phyloP scores from a whole-genome alignment of 2,113 vertebrate genomes.

The Columbina picui region DNA sequence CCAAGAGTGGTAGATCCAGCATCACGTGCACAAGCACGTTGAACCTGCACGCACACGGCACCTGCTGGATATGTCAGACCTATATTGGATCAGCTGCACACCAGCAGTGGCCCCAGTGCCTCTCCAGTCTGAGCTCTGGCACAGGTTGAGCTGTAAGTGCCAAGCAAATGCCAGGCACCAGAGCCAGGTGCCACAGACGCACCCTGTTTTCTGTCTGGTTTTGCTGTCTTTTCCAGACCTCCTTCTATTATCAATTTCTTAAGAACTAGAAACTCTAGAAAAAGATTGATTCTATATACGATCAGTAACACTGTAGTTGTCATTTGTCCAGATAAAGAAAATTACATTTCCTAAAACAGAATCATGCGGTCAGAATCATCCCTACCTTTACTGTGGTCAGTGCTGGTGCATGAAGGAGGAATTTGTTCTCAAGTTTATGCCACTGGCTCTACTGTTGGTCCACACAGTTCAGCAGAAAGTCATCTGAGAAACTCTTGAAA shows the following conservation, averaged over 20 bases:
- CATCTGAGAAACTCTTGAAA: background rate
- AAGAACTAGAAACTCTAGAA: background rate
- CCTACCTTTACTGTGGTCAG: background rate
- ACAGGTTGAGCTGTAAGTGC: background rate
- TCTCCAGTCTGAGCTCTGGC: background rate
- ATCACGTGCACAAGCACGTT: fast-evolving
- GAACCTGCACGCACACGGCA: fast-evolving
- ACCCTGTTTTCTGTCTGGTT: background rate
- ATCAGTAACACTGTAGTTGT: background rate
- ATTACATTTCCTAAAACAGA: background rate
- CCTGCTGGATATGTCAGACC: fast-evolving
- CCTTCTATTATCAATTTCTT: background rate
- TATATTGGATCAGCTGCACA: background rate
- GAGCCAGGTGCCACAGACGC: background rate
- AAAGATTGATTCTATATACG: background rate
- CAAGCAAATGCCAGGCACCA: background rate
- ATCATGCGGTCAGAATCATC: background rate
- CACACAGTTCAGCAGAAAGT: background rate
- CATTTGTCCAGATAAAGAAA: background rate
- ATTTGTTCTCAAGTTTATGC: background rate
- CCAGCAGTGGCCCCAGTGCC: background rate
- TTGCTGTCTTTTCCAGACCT: background rate
- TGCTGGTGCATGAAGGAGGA: background rate
- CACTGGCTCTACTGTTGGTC: background rate
- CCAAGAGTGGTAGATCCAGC: fast-evolving